Evolutionary conservation across 2,888 invertebrate genomes (phyloP), one percentile per base, ranked within the genome.

Genomic region (Malthinus flaveolus): DNA sequence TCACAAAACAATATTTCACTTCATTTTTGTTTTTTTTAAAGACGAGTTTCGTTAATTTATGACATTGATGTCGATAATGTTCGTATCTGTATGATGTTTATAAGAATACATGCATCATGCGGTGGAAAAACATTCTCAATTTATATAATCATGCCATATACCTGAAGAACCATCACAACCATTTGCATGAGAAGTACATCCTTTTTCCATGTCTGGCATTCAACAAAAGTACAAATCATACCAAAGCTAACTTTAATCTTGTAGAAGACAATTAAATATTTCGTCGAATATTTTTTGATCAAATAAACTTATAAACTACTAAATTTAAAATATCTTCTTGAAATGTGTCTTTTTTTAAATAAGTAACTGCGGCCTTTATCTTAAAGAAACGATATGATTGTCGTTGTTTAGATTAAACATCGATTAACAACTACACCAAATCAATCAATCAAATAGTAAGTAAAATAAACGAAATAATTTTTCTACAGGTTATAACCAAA

Each of bases 141-240:
- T 52, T 42, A 47, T 33, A 39, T 50, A 54, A 61, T 57, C 61
- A 61, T 61, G 61, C 61, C 60, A 56, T 57, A 73, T 78, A 89
- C 87, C 90, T 92, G 93, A 90, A 84, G 92, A 90, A 83, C 92
- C 92, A 83, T 93, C 93, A 85, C 93, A 93, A 85, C 93, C 92
- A 82, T 93, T 93, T 80, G 91, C 89, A 84, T 93, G 93, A 78
- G 93, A 93, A 80, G 92, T 88, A 85, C 93, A 93, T 83, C 93
- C 93, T 80, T 87, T 86, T 82, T 91, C 92, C 83, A 90, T 85
- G 85, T 91, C 91, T 89, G 64, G 74, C 75, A 85, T 84, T 85
- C 82, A 85, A 77, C 83, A 83, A 83, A 83, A 84, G 82, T 81
- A 85, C 80, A 79, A 78, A 80, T 83, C 84, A 85, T 84, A 84